Evolutionary conservation across 2,113 vertebrate genomes (phyloP), one percentile per base, ranked within the genome.

Genomic region (Cygnus atratus): DNA sequence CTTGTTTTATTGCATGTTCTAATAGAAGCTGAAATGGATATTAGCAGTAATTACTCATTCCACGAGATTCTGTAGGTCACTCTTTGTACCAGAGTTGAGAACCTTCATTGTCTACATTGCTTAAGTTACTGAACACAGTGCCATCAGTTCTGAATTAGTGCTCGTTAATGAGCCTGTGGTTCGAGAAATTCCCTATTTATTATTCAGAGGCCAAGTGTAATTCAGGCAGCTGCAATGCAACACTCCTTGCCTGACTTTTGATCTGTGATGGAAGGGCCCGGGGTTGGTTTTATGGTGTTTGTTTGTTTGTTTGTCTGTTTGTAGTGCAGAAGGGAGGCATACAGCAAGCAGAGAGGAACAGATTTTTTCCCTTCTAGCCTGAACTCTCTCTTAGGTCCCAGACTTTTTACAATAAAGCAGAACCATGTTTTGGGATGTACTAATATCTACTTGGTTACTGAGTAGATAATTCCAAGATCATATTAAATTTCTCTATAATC

Each of bases 1-100:
- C 98, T 98, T 97, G 94, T 98, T 98, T 97, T 97, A 97, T 96
- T 96, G 97, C 96, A 96, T 88, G 68, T 94, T 98, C 97, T 96
- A 96, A 96, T 96, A 96, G 96, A 96, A 91, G 95, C 96, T 76
- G 95, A 96, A 97, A 97, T 98, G 97, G 97, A 96, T 98, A 98
- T 98, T 97, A 96, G 95, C 97, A 93, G 96, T 97, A 98, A 98
- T 98, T 98, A 97, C 96, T 97, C 97, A 97, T 97, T 97, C 97
- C 31, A 2, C 92, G 77, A 72, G 92, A 97, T 98, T 97, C 97
- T 88, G 92, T 93, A 93, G 98, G 97, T 97, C 58, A 77, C 95
- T 98, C 96, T 97, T 96, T 97, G 98, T 97, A 96, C 89, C 96
- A 57, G 96, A 97, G 97, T 96, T 96, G 96, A 98, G 98, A 98